Evolutionary conservation across 2,888 invertebrate species (phyloP).

Genomic region (Tenthredo amoena): DNA sequence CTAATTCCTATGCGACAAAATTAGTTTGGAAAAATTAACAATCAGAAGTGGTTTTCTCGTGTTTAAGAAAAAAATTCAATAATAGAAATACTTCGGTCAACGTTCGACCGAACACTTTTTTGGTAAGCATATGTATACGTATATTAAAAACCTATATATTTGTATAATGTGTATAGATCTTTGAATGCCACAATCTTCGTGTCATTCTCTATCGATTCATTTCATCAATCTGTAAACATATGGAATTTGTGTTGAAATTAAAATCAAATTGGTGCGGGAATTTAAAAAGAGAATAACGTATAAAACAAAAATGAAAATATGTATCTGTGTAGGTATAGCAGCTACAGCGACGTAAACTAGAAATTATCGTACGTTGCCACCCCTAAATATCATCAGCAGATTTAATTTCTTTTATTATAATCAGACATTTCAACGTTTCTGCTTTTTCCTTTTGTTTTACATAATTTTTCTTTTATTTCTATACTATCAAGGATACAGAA

Average conservation of each 20-base stretch:
- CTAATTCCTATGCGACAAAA: background rate
- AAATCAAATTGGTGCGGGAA: background rate
- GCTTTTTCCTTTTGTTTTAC: background rate
- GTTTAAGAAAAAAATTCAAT: background rate
- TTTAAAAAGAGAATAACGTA: background rate
- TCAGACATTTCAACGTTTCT: background rate
- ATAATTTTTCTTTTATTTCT: background rate
- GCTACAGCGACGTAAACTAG: slow-evolving; percentile 1
- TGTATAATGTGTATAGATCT: background rate
- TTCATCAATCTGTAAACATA: background rate
- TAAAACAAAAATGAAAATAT: background rate
- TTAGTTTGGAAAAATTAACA: background rate
- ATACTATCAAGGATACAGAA: background rate
- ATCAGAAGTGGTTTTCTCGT: background rate
- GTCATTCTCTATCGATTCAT: background rate
- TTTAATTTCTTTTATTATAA: background rate
- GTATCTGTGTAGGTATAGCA: background rate
- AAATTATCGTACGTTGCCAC: slow-evolving; percentile 10
- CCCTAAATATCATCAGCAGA: background rate
- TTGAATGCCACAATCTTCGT: background rate
- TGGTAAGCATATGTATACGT: background rate
- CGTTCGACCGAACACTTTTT: background rate
- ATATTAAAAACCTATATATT: background rate
- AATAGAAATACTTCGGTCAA: background rate
- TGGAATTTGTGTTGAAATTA: background rate